A percentile compares a stretch with the other conserved stretches of the same genome.
phyloP scores from a whole-genome alignment of 2,888 invertebrate genomes.

The Polydesmus complanatus region DNA sequence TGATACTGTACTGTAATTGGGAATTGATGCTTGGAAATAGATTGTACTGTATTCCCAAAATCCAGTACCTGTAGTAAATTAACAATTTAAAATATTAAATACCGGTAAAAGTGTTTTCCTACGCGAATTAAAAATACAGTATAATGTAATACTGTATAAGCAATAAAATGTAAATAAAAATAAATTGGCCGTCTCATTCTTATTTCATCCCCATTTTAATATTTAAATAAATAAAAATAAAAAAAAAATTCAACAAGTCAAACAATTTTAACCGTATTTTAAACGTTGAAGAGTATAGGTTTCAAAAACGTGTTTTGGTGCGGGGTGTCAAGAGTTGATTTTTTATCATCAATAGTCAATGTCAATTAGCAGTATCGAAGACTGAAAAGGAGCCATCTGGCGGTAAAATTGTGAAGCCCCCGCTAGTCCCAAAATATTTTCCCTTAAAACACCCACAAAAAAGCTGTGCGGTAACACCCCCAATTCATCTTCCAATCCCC shows the following conservation, averaged over 20 bases:
- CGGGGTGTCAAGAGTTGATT: background rate
- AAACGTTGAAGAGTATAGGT: background rate
- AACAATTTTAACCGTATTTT: background rate
- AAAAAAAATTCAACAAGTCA: background rate
- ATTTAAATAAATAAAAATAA: background rate
- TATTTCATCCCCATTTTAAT: background rate
- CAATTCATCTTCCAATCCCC: background rate
- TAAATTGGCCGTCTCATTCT: background rate
- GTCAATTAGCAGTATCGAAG: background rate
- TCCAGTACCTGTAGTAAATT: too few relatives aligned
- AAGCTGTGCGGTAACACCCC: background rate
- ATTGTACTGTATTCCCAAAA: too few relatives aligned
- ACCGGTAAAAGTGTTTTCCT: too few relatives aligned
- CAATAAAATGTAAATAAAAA: too few relatives aligned
- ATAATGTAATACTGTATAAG: too few relatives aligned
- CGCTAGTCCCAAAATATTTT: background rate
- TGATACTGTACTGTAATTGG: too few relatives aligned
- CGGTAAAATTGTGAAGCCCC: background rate
- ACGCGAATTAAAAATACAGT: too few relatives aligned
- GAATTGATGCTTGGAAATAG: too few relatives aligned
- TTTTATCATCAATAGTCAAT: background rate
- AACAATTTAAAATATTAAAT: too few relatives aligned
- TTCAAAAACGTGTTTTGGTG: background rate
- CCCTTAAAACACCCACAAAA: background rate
- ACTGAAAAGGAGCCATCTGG: conserved; percentile 8